phyloP scores from a whole-genome alignment of 2,888 invertebrate species.

The Nomada fucata region DNA sequence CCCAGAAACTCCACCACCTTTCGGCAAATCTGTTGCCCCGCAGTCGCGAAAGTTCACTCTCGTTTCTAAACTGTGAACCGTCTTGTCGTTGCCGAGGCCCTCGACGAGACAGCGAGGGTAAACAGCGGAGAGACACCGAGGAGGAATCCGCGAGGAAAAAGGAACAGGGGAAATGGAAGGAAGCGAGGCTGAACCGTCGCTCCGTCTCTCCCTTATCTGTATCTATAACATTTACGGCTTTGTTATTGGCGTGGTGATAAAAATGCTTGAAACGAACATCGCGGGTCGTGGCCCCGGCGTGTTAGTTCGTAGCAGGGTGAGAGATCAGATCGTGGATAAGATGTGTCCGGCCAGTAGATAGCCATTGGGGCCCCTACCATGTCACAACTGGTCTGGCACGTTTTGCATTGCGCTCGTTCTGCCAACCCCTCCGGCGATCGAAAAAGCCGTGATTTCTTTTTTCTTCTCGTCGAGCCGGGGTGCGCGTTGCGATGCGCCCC shows the following conservation, averaged over 20 bases:
- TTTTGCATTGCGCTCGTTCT: constrained; percentile 66
- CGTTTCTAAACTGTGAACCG: no score
- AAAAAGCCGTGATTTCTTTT: no score
- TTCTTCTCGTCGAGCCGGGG: constrained; percentile 23
- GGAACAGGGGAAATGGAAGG: background rate
- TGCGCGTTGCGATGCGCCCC: constrained; percentile 29
- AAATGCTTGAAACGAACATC: constrained; percentile 70
- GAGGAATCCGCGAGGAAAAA: background rate
- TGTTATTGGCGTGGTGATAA: constrained; percentile 64
- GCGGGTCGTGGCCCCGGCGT: constrained; percentile 75
- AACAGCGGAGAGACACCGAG: background rate
- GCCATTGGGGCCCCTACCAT: constrained; percentile 74
- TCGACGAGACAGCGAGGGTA: background rate
- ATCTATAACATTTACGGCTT: constrained; percentile 60
- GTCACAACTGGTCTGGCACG: constrained; percentile 73
- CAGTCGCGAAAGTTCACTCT: no score
- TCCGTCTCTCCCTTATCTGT: constrained; percentile 56
- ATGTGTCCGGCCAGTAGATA: constrained; percentile 80
- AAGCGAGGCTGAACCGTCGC: constrained; percentile 21
- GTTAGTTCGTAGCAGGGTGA: constrained; percentile 78
- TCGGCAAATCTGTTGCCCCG: no score
- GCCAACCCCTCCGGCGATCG: constrained; percentile 54
- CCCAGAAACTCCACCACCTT: no score
- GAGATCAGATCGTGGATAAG: constrained; percentile 81
- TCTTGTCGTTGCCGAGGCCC: no score